Percentiles rank a stretch among this genome's conserved stretches.
phyloP scores from a whole-genome alignment of 1,140 invertebrate genomes.

The Drosophila lacteicornis region DNA sequence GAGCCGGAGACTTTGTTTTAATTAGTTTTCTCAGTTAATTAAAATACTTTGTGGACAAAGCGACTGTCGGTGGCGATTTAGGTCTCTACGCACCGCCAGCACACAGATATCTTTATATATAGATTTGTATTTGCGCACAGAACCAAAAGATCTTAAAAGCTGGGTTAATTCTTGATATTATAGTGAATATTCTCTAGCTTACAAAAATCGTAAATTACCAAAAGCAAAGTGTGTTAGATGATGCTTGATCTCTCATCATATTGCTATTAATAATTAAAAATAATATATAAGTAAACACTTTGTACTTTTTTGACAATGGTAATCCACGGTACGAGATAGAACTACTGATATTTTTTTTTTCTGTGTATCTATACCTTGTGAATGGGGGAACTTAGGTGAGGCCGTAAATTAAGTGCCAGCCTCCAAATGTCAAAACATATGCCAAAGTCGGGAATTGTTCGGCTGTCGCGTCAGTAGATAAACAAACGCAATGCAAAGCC shows the following conservation, averaged over 20 bases:
- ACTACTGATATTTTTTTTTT: background rate
- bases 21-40: slow-evolving; percentile 69
- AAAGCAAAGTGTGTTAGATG: too few relatives aligned
- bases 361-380: background rate
- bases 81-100: slow-evolving; percentile 9
- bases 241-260: background rate
- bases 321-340: background rate
- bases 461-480: slow-evolving; percentile 39
- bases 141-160: background rate
- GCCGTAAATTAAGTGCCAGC: slow-evolving; percentile 71
- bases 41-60: slow-evolving; percentile 42
- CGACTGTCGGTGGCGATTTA: background rate
- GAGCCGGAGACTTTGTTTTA: slow-evolving; percentile 44
- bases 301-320: background rate
- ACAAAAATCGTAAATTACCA: too few relatives aligned
- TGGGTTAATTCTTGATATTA: too few relatives aligned
- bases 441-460: slow-evolving; percentile 60
- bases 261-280: slow-evolving; percentile 3
- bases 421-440: slow-evolving; percentile 71
- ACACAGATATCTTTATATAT: background rate
- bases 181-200: too few relatives aligned
- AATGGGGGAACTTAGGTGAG: slow-evolving; percentile 49
- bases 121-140: background rate
- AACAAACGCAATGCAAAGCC: slow-evolving; percentile 36
- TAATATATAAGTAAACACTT: background rate